Conservation (phyloP, 2,888 invertebrate genomes). For the Agrotis puta region DNA sequence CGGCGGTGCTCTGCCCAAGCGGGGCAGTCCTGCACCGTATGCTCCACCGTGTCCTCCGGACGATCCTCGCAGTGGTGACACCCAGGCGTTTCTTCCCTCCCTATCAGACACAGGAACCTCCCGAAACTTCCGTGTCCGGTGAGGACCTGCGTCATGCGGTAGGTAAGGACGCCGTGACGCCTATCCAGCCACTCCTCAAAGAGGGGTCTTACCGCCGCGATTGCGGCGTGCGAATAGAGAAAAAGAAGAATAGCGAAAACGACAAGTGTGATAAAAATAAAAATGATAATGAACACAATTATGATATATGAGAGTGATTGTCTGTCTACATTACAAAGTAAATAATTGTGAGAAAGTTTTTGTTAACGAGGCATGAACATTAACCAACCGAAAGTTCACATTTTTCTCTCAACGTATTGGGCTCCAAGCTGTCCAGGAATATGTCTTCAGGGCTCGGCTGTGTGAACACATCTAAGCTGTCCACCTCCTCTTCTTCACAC, state of each 20-base stretch:
- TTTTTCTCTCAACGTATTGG: constrained; percentile 78
- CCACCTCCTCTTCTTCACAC: constrained; percentile 81
- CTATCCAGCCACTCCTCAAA: no score
- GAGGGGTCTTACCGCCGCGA: no score
- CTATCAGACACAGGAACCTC: no score
- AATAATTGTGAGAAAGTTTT: constrained; percentile 53
- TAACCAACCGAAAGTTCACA: constrained; percentile 77
- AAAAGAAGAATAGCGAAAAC: constrained; percentile 1
- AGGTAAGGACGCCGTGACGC: no score
- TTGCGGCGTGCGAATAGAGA: no score
- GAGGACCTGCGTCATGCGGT: no score
- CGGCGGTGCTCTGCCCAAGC: no score
- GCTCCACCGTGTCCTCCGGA: no score
- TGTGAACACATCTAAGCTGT: constrained; percentile 84
- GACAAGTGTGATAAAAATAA: not conserved
- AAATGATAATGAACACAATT: constrained; percentile 5
- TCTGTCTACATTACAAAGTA: constrained; percentile 48
- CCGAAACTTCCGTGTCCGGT: no score
- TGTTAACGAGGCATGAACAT: constrained; percentile 54
- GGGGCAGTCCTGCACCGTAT: no score
- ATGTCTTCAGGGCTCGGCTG: constrained; percentile 76
- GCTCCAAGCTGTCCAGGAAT: constrained; percentile 86
- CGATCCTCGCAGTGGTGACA: no score
- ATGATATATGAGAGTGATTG: constrained; percentile 30
- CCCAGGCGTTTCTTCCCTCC: no score